Percentiles rank a stretch among this genome's conserved stretches.
Conservation (phyloP, 2,888 invertebrate genomes). For the Diplazon laetatorius region DNA sequence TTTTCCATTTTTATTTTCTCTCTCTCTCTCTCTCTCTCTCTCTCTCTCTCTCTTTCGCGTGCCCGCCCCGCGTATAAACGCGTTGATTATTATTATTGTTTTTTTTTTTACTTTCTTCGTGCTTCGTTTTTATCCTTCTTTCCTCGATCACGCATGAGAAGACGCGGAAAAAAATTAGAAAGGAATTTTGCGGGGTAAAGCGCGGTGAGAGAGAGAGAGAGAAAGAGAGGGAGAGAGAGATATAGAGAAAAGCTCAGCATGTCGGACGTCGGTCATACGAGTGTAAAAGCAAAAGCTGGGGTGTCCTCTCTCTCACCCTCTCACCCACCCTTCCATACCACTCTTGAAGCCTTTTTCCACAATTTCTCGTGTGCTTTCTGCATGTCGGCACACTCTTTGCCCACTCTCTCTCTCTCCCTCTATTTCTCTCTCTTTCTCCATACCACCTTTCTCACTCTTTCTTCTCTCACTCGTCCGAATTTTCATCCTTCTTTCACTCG, state of each 20-base stretch:
- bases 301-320: constrained; percentile 51
- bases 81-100: constrained; percentile 57
- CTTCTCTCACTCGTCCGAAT: constrained; percentile 17
- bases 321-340: too few species aligned
- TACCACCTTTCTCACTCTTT: constrained; percentile 34
- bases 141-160: constrained; percentile 75
- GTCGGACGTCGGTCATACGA: constrained; percentile 38
- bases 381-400: constrained; percentile 27
- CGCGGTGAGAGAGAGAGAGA: too few species aligned
- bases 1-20: too few species aligned
- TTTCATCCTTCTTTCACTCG: constrained; percentile 70
- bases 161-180: constrained; percentile 77
- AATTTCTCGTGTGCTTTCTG: constrained; percentile 48
- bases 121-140: too few species aligned
- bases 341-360: constrained; percentile 51
- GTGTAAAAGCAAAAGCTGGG: constrained; percentile 48
- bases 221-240: too few species aligned
- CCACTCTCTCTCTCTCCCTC: constrained; percentile 24
- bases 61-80: constrained; percentile 51
- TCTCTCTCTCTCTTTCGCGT: constrained; percentile 33
- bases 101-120: too few species aligned
- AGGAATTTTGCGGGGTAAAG: constrained; percentile 72
- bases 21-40: not conserved
- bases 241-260: constrained; percentile 62
- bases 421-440: constrained; percentile 3